Conservation (phyloP, 1,140 invertebrate genomes). For the Cherax quadricarinatus region DNA sequence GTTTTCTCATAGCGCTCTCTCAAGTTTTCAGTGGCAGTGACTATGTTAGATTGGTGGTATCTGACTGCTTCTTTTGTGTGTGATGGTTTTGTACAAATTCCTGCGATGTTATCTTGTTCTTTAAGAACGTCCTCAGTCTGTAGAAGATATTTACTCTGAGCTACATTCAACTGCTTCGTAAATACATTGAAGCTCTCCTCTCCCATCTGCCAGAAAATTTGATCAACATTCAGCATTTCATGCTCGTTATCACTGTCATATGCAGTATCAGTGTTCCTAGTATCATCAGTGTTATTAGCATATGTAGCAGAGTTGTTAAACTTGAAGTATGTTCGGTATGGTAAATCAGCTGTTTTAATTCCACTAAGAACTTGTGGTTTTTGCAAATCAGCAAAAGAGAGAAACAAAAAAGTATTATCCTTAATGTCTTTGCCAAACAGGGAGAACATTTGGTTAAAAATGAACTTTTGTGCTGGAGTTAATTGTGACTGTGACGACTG, state of each 20-base stretch:
- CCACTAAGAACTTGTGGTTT: slow-evolving; percentile 33
- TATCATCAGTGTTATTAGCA: background rate
- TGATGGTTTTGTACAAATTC: background rate
- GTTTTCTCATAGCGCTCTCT: slow-evolving; percentile 2
- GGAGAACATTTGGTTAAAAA: slow-evolving; percentile 37
- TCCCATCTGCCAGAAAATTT: slow-evolving; percentile 36
- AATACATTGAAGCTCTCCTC: background rate
- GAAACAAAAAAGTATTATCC: slow-evolving; percentile 20
- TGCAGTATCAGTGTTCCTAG: background rate
- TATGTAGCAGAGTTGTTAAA: slow-evolving; percentile 25
- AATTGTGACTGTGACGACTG: slow-evolving; percentile 8
- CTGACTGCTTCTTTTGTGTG: background rate
- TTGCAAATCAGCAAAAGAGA: slow-evolving; percentile 48
- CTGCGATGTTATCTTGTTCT: background rate
- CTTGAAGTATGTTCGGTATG: slow-evolving; percentile 1
- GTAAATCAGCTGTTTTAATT: slow-evolving; percentile 3
- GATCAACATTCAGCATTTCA: background rate
- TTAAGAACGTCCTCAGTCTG: slow-evolving; percentile 21
- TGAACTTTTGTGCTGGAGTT: slow-evolving; percentile 34
- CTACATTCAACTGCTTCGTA: background rate
- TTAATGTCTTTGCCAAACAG: slow-evolving; percentile 39
- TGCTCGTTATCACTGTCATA: slow-evolving; percentile 11
- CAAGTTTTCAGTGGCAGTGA: background rate
- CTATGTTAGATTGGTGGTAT: slow-evolving; percentile 16
- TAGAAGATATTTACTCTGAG: slow-evolving; percentile 27